Percentiles rank a stretch among this genome's conserved stretches.
These are phyloP conservation scores for Cyprinella venusta DNA, from an alignment of 2,797 vertebrate species.

Conservation along the genomic window DNA sequence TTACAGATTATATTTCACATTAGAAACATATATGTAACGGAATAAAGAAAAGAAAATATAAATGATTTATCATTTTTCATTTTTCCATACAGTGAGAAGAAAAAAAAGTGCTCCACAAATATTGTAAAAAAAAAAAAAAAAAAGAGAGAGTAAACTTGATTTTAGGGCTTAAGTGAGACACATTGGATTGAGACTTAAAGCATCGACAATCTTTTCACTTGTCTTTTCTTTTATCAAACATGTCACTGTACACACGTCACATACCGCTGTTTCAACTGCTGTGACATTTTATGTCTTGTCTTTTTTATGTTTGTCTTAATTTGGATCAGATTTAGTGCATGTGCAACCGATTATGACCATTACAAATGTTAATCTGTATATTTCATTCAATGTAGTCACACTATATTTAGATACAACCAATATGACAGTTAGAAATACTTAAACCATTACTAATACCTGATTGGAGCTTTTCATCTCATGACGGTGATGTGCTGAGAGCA, in stretches of 20 bases:
- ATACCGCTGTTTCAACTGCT: not conserved
- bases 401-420: not conserved
- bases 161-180: too few species aligned
- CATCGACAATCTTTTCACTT: not conserved
- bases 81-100: too few species aligned
- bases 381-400: not conserved
- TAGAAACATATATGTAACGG: too few species aligned
- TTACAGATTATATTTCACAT: too few species aligned
- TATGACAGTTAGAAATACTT: not conserved
- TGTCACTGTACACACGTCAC: not conserved
- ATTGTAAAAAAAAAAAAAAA: too few species aligned
- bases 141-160: too few species aligned
- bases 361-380: not conserved
- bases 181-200: too few species aligned
- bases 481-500: not conserved
- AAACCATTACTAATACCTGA: not conserved
- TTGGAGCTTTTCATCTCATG: conserved; percentile 1
- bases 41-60: too few species aligned
- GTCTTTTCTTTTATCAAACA: not conserved
- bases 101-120: too few species aligned
- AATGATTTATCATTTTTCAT: too few species aligned
- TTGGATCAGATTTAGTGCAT: not conserved
- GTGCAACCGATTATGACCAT: not conserved
- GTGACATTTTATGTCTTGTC: not conserved
- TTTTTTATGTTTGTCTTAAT: not conserved